Conservation (phyloP, 2,888 invertebrate species). For the Onchidella celtica region DNA sequence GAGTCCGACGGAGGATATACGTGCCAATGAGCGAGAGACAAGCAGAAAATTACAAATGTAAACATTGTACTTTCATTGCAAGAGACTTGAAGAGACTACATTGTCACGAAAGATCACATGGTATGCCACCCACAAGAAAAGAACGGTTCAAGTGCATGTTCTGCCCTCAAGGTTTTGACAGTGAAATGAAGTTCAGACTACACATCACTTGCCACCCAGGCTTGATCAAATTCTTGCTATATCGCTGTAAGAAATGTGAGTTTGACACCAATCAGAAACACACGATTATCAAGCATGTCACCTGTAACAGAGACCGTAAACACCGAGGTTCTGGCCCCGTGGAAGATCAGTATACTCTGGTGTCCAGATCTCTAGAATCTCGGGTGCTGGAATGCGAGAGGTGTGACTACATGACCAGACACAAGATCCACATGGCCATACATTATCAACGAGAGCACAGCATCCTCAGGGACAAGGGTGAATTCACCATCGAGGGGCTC, state of each 20-base stretch:
- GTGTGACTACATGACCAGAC: constrained; percentile 58
- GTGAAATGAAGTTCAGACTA: constrained; percentile 53
- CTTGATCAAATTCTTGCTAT: constrained; percentile 55
- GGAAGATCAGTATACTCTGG: constrained; percentile 53
- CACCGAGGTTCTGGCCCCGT: constrained; percentile 48
- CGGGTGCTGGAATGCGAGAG: constrained; percentile 56
- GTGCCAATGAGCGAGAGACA: constrained; percentile 50
- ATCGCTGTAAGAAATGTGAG: constrained; percentile 56
- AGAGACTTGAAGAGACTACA: constrained; percentile 52
- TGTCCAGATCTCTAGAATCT: constrained; percentile 53
- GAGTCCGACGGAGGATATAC: constrained; percentile 34
- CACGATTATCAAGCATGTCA: constrained; percentile 55
- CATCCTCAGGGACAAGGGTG: constrained; percentile 48
- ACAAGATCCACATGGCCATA: constrained; percentile 55
- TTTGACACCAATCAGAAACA: constrained; percentile 58
- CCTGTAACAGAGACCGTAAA: constrained; percentile 50
- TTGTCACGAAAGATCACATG: constrained; percentile 57
- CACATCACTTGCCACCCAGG: constrained; percentile 60
- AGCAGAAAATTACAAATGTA: constrained; percentile 54
- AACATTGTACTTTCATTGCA: constrained; percentile 58
- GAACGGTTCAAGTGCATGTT: constrained; percentile 58
- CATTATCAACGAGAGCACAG: constrained; percentile 56
- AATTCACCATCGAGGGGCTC: constrained; percentile 42
- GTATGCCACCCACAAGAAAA: constrained; percentile 54
- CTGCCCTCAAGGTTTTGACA: constrained; percentile 59